Conservation (phyloP, 2,113 vertebrate species). For the Scomber colias region DNA sequence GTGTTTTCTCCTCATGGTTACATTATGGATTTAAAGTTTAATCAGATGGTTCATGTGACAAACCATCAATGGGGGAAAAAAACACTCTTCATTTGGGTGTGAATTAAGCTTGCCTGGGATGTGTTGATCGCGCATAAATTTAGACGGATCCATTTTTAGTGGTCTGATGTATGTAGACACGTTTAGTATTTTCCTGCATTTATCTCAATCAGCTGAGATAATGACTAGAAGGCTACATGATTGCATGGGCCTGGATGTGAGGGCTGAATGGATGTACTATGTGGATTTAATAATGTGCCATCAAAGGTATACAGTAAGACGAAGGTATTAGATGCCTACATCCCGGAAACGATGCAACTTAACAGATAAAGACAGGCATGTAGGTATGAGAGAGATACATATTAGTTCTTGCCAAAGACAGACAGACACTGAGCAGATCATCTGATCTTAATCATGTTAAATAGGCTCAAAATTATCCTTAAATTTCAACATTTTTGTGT, state of each 20-base stretch:
- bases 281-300: no score
- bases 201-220: neutral
- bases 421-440: no score
- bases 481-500: no score
- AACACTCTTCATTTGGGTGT: neutral
- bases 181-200: neutral
- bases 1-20: slow-evolving; percentile 7
- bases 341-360: no score
- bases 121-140: slow-evolving; percentile 11
- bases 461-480: no score
- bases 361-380: no score
- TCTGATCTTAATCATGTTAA: no score
- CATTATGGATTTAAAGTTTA: neutral
- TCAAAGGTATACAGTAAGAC: no score
- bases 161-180: slow-evolving; percentile 2
- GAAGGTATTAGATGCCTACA: no score
- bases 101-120: neutral
- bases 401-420: no score
- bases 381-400: no score
- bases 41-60: slow-evolving; percentile 1
- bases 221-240: neutral
- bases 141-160: neutral
- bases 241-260: neutral
- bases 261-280: no score
- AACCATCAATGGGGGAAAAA: neutral